phyloP scores from a whole-genome alignment of 2,888 invertebrate genomes.

The Zelleria hepariella region DNA sequence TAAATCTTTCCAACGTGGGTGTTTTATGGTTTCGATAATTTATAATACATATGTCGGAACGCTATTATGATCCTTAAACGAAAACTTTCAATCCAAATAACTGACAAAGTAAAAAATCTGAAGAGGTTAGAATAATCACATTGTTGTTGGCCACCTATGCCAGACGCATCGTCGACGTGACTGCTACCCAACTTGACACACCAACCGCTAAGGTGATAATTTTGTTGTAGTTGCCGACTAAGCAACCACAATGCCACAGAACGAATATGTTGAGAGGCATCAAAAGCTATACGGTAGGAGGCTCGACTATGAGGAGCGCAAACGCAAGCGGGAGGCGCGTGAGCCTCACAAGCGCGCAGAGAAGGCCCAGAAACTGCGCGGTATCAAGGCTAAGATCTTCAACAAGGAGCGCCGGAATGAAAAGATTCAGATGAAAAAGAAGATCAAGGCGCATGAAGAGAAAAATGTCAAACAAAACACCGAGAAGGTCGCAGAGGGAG shows the following conservation, averaged over 20 bases:
- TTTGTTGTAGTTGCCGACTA: slow-evolving; percentile 71
- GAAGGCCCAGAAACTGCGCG: slow-evolving; percentile 92
- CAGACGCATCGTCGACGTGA: background rate
- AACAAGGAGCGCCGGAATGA: slow-evolving; percentile 97
- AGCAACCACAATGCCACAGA: slow-evolving; percentile 92
- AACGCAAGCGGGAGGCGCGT: slow-evolving; percentile 95
- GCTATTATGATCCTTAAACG: too few species aligned
- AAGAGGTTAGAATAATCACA: slow-evolving; percentile 5
- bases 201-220: slow-evolving; percentile 39
- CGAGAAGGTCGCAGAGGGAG: slow-evolving; percentile 89
- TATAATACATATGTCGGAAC: too few species aligned
- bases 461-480: slow-evolving; percentile 90
- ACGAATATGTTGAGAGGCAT: slow-evolving; percentile 99
- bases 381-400: slow-evolving; percentile 97
- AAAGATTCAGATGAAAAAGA: slow-evolving; percentile 99
- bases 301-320: slow-evolving; percentile 97
- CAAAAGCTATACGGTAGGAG: slow-evolving; percentile 96
- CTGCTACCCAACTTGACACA: too few species aligned
- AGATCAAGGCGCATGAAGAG: slow-evolving; percentile 97
- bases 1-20: background rate
- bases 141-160: background rate
- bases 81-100: background rate
- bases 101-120: background rate
- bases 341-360: slow-evolving; percentile 92
- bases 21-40: too few species aligned